Conservation (phyloP, 1,140 invertebrate species). For the Lepidostoma basale region DNA sequence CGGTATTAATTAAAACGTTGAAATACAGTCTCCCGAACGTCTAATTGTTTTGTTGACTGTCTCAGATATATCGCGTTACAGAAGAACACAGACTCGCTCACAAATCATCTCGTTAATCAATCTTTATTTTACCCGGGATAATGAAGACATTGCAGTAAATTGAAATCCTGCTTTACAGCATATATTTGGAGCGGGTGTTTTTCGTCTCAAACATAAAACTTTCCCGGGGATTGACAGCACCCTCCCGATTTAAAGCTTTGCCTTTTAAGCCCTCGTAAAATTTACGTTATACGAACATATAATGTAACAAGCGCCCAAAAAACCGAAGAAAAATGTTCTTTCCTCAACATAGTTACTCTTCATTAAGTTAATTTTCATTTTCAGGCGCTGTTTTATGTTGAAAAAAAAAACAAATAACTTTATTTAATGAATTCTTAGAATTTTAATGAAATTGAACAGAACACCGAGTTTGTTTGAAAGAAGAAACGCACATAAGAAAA, state of each 20-base stretch:
- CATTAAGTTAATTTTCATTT: too few relatives aligned
- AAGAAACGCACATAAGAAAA: too few relatives aligned
- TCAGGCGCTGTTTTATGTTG: too few relatives aligned
- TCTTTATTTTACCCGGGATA: constrained; percentile 39
- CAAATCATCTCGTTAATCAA: constrained; percentile 40
- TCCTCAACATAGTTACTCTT: too few relatives aligned
- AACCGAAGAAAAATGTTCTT: too few relatives aligned
- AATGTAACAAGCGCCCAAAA: too few relatives aligned
- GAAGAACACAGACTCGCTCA: neutral
- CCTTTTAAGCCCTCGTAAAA: constrained; percentile 45
- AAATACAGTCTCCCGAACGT: constrained; percentile 11
- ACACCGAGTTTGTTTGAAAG: too few relatives aligned
- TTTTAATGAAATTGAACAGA: too few relatives aligned
- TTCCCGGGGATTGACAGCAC: constrained; percentile 41
- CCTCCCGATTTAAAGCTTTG: constrained; percentile 40
- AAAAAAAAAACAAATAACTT: too few relatives aligned
- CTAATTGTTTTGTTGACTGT: constrained; percentile 30
- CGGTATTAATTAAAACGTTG: constrained; percentile 32
- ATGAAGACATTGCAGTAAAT: constrained; percentile 36
- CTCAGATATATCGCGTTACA: constrained; percentile 29
- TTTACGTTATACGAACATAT: constrained; percentile 4
- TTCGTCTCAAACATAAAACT: constrained; percentile 41
- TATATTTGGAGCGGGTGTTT: constrained; percentile 16
- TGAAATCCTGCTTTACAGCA: constrained; percentile 19
- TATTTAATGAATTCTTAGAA: too few relatives aligned